Base-by-base conservation (phyloP, 2,888 invertebrate genomes). In the Xanthostigma xanthostigma region DNA sequence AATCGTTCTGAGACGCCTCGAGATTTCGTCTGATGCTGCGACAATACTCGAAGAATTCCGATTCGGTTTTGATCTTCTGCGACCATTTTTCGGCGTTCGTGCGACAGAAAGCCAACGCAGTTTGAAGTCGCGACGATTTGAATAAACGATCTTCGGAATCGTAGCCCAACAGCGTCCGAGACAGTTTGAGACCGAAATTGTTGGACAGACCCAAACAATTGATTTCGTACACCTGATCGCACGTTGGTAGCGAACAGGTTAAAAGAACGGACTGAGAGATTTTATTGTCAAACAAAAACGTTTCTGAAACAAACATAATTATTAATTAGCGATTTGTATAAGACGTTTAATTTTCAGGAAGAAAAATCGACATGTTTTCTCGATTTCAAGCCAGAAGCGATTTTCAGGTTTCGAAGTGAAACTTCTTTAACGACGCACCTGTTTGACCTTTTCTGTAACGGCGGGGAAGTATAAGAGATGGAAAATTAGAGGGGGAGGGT, bases 41-140 rank as follows among this genome's bases (percentile, higher is more conserved):
- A 27, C 27, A 27, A 27, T 27, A 27, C 27, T 27, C 27, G 27
- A 27, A 27, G 6, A 27, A 27, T 27, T 27, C 27, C 9, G 12
- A 8, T 17, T 43, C 60, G 40, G 63, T 48, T 53, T 62, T 55
- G 60, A 76, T 75, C 66, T 76, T 75, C 64, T 75, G 70, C 65
- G 76, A 76, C 76, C 76, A 76, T 65, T 70, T 72, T 67, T 76
- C 76, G 64, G 75, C 75, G 60, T 76, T 75, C 44, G 73, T 70
- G 66, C 76, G 75, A 68, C 79, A 79, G 68, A 74, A 78, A 56
- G 76, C 73, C 60, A 79, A 68, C 58, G 79, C 78, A 64, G 75
- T 74, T 60, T 78, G 78, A 52, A 79, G 73, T 53, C 76, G 71
- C 53, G 78, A 74, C 53, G 78, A 77, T 62, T 78, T 74, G 63